A percentile compares a stretch with the other conserved stretches of the same genome.
phyloP scores from a whole-genome alignment of 2,888 invertebrate genomes.

The Acleris literana region DNA sequence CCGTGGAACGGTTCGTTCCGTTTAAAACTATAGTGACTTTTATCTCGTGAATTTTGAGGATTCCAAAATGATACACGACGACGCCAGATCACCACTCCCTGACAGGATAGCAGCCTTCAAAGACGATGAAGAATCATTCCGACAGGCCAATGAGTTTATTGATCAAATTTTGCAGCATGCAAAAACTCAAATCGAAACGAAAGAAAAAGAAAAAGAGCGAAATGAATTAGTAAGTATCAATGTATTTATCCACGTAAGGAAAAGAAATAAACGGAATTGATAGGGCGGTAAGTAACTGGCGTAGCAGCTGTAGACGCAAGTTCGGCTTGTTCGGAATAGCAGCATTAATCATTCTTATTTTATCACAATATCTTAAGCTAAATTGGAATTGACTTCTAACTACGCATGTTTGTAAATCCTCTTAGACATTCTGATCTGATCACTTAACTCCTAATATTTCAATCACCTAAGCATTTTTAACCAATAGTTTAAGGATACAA shows the following conservation, averaged over 20 bases:
- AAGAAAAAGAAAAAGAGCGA: constrained; percentile 83
- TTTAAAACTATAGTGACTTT: constrained; percentile 2
- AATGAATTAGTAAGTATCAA: constrained; percentile 83
- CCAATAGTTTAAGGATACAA: background rate
- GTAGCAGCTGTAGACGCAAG: constrained; percentile 70
- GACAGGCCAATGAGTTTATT: constrained; percentile 83
- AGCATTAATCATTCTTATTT: constrained; percentile 40
- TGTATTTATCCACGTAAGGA: constrained; percentile 76
- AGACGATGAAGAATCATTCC: constrained; percentile 81
- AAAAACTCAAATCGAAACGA: constrained; percentile 83
- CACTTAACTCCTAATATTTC: constrained; percentile 19
- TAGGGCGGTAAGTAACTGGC: constrained; percentile 79
- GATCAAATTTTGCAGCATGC: constrained; percentile 85
- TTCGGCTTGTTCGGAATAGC: constrained; percentile 69
- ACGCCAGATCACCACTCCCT: constrained; percentile 67
- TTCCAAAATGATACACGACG: constrained; percentile 70
- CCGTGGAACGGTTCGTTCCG: constrained; percentile 43
- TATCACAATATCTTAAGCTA: constrained; percentile 24
- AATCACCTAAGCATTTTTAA: constrained; percentile 24
- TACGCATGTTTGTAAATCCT: constrained; percentile 29
- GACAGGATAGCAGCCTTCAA: constrained; percentile 83
- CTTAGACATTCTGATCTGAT: constrained; percentile 26
- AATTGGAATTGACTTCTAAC: constrained; percentile 20
- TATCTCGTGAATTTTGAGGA: constrained; percentile 38
- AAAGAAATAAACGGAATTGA: constrained; percentile 65